Conservation (phyloP, 1,140 invertebrate genomes). For the Penaeus chinensis region DNA sequence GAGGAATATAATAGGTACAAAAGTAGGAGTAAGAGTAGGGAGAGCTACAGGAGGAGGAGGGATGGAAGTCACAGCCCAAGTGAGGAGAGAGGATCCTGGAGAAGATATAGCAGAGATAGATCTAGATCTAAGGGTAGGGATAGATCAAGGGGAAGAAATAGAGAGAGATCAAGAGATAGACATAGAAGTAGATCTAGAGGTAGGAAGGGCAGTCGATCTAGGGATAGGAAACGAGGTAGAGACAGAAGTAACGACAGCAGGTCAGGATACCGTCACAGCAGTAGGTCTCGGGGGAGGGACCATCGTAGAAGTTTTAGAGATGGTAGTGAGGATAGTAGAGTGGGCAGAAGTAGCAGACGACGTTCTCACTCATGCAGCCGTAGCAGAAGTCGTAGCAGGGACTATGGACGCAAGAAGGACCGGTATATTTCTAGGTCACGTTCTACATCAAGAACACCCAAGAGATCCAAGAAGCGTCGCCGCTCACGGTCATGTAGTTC, state of each 20-base stretch:
- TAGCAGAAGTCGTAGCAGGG: constrained; percentile 46
- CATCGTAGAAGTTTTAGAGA: constrained; percentile 41
- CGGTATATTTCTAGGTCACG: constrained; percentile 47
- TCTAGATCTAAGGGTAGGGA: constrained; percentile 19
- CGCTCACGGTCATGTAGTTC: constrained; percentile 43
- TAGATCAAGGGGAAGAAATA: constrained; percentile 16
- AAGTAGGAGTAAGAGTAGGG: constrained; percentile 51
- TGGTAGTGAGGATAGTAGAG: constrained; percentile 51
- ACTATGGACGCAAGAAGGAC: constrained; percentile 38
- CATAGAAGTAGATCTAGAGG: constrained; percentile 38
- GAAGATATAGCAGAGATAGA: constrained; percentile 46
- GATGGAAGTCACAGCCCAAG: constrained; percentile 48
- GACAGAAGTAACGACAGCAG: constrained; percentile 40
- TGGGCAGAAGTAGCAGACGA: constrained; percentile 35
- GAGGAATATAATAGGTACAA: constrained; percentile 45
- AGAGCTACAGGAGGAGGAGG: constrained; percentile 48
- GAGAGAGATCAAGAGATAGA: constrained; percentile 32
- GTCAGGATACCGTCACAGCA: constrained; percentile 23
- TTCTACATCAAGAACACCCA: constrained; percentile 47
- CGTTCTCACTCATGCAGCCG: constrained; percentile 34
- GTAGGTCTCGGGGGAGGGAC: constrained; percentile 25
- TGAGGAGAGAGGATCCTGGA: constrained; percentile 31
- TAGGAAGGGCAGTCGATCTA: constrained; percentile 38
- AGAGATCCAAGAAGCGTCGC: constrained; percentile 49
- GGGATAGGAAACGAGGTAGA: constrained; percentile 28